Evolutionary conservation across 2,113 vertebrate genomes (phyloP).

Genomic region (Chlorodrepanis virens): DNA sequence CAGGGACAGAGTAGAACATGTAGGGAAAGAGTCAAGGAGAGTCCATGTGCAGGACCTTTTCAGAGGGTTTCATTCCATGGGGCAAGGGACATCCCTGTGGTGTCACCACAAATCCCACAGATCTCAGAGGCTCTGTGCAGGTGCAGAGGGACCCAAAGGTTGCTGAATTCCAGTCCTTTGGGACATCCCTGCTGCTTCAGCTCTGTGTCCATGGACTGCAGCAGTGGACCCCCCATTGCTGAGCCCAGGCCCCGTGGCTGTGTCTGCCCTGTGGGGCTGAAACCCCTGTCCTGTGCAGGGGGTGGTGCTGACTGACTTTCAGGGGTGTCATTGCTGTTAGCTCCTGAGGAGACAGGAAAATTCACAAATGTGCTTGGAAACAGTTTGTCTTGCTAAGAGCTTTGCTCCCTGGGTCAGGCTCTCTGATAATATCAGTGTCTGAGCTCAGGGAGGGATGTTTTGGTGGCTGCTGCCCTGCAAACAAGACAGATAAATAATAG

Average conservation of each 20-base stretch:
- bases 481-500: slow-evolving; percentile 35
- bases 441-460: not conserved
- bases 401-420: slow-evolving; percentile 2
- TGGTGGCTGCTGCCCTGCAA: not conserved
- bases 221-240: not conserved
- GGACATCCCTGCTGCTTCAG: not conserved
- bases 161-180: not conserved
- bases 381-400: not conserved
- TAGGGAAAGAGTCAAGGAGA: not conserved
- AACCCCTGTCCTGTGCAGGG: not conserved
- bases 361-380: not conserved
- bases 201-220: fast-evolving
- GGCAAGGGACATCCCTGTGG: not conserved
- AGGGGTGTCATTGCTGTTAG: fast-evolving
- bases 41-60: not conserved
- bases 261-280: not conserved
- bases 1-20: fast-evolving
- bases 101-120: not conserved
- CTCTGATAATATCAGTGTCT: not conserved
- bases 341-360: not conserved
- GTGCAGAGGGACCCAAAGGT: not conserved
- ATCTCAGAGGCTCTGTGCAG: not conserved
- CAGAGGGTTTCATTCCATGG: not conserved
- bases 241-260: fast-evolving
- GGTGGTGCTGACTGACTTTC: not conserved